phyloP scores from a whole-genome alignment of 2,113 vertebrate genomes.

The Rhinopithecus roxellana region DNA sequence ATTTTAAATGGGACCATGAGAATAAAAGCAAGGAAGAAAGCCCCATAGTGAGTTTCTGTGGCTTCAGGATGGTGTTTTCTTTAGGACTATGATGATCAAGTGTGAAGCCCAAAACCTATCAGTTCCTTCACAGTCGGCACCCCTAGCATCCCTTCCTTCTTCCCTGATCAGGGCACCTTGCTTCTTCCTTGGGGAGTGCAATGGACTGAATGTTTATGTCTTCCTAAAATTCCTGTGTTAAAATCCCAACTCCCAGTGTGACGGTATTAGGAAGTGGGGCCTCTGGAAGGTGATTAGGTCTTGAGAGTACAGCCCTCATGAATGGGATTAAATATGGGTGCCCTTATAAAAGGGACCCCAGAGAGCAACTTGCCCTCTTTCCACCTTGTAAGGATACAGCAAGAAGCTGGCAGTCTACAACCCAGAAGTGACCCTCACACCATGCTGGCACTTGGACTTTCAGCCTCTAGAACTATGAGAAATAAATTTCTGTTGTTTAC shows the following conservation, averaged over 20 bases:
- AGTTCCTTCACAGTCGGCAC: accelerated
- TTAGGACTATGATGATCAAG: too few relatives aligned
- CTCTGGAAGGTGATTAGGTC: not conserved
- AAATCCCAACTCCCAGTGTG: not conserved
- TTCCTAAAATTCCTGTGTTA: not conserved
- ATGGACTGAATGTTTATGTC: not conserved
- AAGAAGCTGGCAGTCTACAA: not conserved
- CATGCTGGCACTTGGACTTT: not conserved
- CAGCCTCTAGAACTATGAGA: not conserved
- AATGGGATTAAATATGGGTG: not conserved
- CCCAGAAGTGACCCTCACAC: not conserved
- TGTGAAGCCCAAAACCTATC: accelerated
- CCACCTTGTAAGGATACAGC: not conserved
- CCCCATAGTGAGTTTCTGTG: not conserved
- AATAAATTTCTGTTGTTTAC: not conserved
- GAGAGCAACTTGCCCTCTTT: not conserved
- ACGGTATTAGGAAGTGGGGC: not conserved
- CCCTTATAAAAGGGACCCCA: not conserved
- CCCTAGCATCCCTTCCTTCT: accelerated
- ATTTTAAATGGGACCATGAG: not conserved
- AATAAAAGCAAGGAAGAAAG: not conserved
- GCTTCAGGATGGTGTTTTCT: not conserved
- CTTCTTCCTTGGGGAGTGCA: not conserved
- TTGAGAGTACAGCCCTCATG: too few relatives aligned
- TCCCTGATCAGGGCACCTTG: not conserved